phyloP scores from a whole-genome alignment of 2,888 invertebrate genomes.

The Xestia c-nigrum region DNA sequence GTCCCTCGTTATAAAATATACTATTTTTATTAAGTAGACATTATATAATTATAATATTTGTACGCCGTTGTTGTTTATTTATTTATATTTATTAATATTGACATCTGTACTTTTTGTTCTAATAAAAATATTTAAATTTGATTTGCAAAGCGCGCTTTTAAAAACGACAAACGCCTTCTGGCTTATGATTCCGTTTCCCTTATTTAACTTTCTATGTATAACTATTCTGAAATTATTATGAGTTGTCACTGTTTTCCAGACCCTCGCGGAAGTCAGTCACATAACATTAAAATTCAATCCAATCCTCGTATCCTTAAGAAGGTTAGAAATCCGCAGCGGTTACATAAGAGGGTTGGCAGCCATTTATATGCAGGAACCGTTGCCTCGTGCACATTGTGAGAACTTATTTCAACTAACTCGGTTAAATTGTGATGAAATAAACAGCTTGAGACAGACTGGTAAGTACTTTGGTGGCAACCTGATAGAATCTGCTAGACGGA shows the following conservation, averaged over 20 bases:
- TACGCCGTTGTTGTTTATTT: too few species aligned
- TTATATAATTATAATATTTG: too few species aligned
- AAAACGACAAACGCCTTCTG: neutral
- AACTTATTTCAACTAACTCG: conserved; percentile 25
- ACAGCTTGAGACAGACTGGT: neutral
- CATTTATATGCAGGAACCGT: conserved; percentile 54
- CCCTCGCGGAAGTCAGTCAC: conserved; percentile 19
- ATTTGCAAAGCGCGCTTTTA: neutral
- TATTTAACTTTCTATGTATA: neutral
- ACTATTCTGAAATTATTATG: neutral
- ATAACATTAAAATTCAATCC: conserved; percentile 42
- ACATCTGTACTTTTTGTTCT: too few species aligned
- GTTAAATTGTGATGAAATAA: conserved; percentile 53
- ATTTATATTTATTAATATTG: too few species aligned
- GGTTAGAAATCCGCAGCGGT: conserved; percentile 43
- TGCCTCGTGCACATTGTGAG: conserved; percentile 39
- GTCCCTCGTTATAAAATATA: too few species aligned
- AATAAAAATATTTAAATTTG: too few species aligned
- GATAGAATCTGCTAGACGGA: conserved; percentile 35
- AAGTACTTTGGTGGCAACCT: neutral
- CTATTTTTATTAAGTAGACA: too few species aligned
- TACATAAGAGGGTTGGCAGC: conserved; percentile 53
- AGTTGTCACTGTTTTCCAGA: conserved; percentile 1
- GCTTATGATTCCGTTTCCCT: neutral
- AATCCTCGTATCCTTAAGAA: conserved; percentile 24